Evolutionary conservation across 2,797 vertebrate species (phyloP).

Genomic region (Geotrypetes seraphini): DNA sequence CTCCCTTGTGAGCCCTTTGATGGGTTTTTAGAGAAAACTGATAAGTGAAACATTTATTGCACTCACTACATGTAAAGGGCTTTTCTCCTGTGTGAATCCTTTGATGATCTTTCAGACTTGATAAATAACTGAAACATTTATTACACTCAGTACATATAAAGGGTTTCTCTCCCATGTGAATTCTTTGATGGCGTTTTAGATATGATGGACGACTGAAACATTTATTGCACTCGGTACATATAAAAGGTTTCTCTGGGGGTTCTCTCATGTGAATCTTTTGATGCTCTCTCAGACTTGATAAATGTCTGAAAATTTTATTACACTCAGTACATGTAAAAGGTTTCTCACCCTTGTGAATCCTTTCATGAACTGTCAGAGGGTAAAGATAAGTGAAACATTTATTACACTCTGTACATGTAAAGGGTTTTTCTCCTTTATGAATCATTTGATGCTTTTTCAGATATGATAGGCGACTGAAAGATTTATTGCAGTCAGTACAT

Average conservation of each 20-base stretch:
- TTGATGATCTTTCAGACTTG: conserved; percentile 21
- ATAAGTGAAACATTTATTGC: not conserved
- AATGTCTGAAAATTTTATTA: too few species aligned
- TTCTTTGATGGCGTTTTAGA: conserved; percentile 39
- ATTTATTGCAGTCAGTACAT: conserved; percentile 39
- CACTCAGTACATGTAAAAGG: too few species aligned
- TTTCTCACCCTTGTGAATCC: too few species aligned
- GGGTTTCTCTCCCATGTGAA: conserved; percentile 37
- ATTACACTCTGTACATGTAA: conserved; percentile 32
- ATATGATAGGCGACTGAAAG: conserved; percentile 38
- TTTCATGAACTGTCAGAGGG: too few species aligned
- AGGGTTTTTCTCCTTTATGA: conserved; percentile 40
- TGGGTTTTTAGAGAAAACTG: too few species aligned
- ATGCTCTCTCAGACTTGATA: too few species aligned
- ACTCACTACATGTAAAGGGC: not conserved
- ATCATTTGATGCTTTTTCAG: conserved; percentile 39
- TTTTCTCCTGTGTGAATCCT: conserved; percentile 1
- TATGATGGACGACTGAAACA: too few species aligned
- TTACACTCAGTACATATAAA: conserved; percentile 37
- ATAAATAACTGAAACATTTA: conserved; percentile 35
- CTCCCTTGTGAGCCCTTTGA: too few species aligned
- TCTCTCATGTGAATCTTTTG: too few species aligned
- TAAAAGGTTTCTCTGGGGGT: conserved; percentile 35
- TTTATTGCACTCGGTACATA: too few species aligned
- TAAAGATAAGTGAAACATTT: conserved; percentile 36